Conservation (phyloP, 2,888 invertebrate species). For the Pristionchus entomophagus region DNA sequence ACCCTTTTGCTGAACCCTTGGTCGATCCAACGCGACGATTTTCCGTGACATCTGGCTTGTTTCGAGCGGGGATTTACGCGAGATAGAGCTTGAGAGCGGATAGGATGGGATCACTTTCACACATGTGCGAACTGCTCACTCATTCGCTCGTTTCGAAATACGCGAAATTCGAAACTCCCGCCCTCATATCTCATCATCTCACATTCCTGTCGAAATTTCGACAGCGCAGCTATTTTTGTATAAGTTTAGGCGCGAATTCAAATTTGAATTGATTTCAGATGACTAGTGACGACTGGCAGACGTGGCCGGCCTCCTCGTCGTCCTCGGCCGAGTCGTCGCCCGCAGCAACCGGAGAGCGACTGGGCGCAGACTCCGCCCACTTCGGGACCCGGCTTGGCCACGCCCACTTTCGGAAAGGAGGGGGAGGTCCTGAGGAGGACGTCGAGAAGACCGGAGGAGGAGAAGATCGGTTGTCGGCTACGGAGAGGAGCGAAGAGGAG, state of each 20-base stretch:
- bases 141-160: not conserved
- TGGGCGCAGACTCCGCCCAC: slow-evolving; percentile 30
- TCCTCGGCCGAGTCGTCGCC: slow-evolving; percentile 7
- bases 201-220: slow-evolving; percentile 3
- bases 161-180: no score
- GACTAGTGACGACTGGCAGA: slow-evolving; percentile 22
- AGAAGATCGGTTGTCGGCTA: not conserved
- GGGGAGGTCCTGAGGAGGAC: not conserved
- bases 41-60: not conserved
- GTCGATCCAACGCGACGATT: not conserved
- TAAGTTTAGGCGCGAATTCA: not conserved
- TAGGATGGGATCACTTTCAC: slow-evolving; percentile 5
- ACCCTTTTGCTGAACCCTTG: no score
- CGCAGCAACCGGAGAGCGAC: not conserved
- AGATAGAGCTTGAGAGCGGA: not conserved
- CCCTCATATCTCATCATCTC: no score
- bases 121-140: not conserved
- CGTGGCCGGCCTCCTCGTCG: slow-evolving; percentile 26
- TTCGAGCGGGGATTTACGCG: not conserved
- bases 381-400: not conserved
- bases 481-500: not conserved
- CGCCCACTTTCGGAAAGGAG: not conserved
- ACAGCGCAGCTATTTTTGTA: not conserved
- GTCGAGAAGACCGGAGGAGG: slow-evolving; percentile 1
- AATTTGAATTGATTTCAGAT: not conserved